phyloP scores from a whole-genome alignment of 2,888 invertebrate species.

The Bombylius major region DNA sequence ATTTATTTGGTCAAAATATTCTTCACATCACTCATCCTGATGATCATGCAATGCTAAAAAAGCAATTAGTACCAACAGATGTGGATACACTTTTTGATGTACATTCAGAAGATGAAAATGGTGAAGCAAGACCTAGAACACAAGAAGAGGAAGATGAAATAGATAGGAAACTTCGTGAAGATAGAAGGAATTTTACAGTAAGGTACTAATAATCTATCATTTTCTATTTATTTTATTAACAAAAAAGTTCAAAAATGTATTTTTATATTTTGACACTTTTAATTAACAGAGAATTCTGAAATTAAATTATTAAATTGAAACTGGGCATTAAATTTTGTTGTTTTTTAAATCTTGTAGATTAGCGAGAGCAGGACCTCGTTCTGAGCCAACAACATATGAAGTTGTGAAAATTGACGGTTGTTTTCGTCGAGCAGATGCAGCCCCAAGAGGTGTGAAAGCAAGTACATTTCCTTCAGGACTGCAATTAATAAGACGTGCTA shows the following conservation, averaged over 20 bases:
- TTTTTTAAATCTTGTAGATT: constrained; percentile 28
- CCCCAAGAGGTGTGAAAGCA: constrained; percentile 40
- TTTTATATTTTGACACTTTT: no score
- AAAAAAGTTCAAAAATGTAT: no score
- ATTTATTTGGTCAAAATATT: constrained; percentile 69
- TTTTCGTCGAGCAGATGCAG: constrained; percentile 45
- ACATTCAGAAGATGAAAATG: constrained; percentile 39
- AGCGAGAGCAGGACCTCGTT: constrained; percentile 55
- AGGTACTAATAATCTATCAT: constrained; percentile 22
- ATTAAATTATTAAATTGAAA: no score
- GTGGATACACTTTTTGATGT: constrained; percentile 34
- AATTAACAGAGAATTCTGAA: no score
- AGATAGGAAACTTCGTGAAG: constrained; percentile 33
- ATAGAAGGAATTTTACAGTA: constrained; percentile 45
- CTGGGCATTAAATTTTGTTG: no score
- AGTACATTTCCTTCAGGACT: constrained; percentile 33
- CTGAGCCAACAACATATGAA: constrained; percentile 60
- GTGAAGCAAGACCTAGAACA: constrained; percentile 41
- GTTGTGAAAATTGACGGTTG: constrained; percentile 55
- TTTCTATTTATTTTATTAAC: neutral
- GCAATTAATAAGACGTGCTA: constrained; percentile 39
- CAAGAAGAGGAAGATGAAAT: constrained; percentile 32
- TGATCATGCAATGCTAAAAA: constrained; percentile 59
- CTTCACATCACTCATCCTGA: constrained; percentile 69
- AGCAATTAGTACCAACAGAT: constrained; percentile 46